A percentile compares a stretch with the other conserved stretches of the same genome.
Conservation (phyloP, 2,888 invertebrate species). For the Cordilura impudica region DNA sequence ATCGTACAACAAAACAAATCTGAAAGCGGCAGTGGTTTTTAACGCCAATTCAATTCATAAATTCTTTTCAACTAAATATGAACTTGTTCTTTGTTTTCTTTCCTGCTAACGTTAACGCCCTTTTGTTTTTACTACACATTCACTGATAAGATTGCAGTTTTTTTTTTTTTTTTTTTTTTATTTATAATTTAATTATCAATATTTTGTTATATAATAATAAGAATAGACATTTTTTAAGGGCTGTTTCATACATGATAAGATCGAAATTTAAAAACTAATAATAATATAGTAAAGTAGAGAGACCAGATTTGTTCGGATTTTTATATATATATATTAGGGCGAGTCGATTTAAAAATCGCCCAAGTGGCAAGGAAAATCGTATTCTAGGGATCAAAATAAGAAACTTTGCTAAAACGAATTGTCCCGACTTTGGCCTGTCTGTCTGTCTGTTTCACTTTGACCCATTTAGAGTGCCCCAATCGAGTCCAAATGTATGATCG, state of each 20-base stretch:
- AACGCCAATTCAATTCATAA: not conserved
- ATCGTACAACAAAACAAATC: not conserved
- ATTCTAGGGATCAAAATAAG: too few relatives aligned
- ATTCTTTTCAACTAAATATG: not conserved
- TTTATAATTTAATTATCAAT: not conserved
- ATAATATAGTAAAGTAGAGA: too few relatives aligned
- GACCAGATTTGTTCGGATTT: too few relatives aligned
- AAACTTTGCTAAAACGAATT: too few relatives aligned
- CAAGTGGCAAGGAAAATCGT: too few relatives aligned
- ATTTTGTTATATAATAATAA: not conserved
- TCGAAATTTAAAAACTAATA: not conserved
- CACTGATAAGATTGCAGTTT: conserved; percentile 21
- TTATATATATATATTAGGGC: too few relatives aligned
- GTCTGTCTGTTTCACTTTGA: too few relatives aligned
- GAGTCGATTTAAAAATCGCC: too few relatives aligned
- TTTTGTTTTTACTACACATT: conserved; percentile 1
- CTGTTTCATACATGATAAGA: not conserved
- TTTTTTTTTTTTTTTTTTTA: not conserved
- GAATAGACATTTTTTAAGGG: not conserved
- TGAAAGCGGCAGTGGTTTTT: conserved; percentile 2
- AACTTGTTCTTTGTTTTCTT: not conserved
- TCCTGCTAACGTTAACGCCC: conserved; percentile 20
- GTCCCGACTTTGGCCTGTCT: too few relatives aligned
- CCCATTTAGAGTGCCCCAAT: too few relatives aligned
- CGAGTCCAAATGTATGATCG: too few relatives aligned